Evolutionary conservation across 1,140 invertebrate genomes (phyloP).

Genomic region (Drosophila bipectinata): DNA sequence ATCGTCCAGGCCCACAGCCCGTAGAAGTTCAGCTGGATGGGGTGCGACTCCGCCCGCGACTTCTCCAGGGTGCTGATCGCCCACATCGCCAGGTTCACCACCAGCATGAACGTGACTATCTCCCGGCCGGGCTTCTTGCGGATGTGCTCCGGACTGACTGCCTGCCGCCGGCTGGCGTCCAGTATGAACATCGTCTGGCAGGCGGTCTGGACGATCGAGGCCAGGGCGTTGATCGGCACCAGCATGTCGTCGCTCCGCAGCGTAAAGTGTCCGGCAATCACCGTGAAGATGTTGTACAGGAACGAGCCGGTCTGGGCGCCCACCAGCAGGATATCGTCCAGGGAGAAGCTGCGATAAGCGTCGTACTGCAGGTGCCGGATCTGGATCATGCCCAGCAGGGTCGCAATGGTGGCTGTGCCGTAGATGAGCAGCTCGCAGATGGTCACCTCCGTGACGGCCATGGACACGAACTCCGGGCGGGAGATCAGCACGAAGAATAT

Average conservation of each 20-base stretch:
- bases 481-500: conserved; percentile 97
- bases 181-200: conserved; percentile 97
- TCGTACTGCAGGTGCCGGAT: conserved; percentile 93
- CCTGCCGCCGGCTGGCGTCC: conserved; percentile 93
- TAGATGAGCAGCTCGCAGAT: conserved; percentile 96
- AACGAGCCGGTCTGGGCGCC: conserved; percentile 97
- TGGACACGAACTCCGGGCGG: conserved; percentile 91
- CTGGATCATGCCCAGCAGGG: conserved; percentile 93
- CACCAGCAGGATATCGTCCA: conserved; percentile 96
- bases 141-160: conserved; percentile 91
- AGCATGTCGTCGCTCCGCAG: conserved; percentile 91
- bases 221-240: conserved; percentile 92
- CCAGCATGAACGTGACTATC: conserved; percentile 95
- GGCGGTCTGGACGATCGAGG: conserved; percentile 92
- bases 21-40: conserved; percentile 96
- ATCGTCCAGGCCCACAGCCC: conserved; percentile 98
- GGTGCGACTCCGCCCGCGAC: conserved; percentile 94
- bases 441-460: conserved; percentile 95
- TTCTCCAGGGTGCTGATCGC: conserved; percentile 96
- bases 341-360: conserved; percentile 91
- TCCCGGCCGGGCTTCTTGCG: conserved; percentile 93
- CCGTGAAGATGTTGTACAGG: conserved; percentile 96
- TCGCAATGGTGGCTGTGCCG: conserved; percentile 92
- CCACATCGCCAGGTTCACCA: conserved; percentile 97
- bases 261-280: conserved; percentile 95